Percentiles rank a stretch among this genome's conserved stretches.
phyloP scores from a whole-genome alignment of 2,113 vertebrate genomes.

The Corythoichthys intestinalis region DNA sequence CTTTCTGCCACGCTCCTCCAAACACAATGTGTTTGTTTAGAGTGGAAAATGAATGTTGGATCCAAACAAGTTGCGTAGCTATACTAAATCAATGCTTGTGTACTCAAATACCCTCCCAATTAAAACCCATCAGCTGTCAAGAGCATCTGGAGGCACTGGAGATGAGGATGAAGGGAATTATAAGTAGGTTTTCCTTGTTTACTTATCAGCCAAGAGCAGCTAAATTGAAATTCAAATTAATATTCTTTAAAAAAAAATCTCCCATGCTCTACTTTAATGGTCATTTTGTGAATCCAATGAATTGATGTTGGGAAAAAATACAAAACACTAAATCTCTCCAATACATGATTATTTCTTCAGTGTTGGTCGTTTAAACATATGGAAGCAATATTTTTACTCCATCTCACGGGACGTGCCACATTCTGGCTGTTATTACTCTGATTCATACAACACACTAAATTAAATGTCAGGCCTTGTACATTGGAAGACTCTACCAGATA shows the following conservation, averaged over 20 bases:
- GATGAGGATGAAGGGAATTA: conserved; percentile 34
- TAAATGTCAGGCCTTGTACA: conserved; percentile 26
- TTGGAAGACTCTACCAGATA: conserved; percentile 16
- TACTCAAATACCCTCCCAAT: not conserved
- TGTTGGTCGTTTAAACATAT: conserved; percentile 5
- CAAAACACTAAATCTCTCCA: not conserved
- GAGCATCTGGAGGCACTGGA: conserved; percentile 54
- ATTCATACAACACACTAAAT: conserved; percentile 22
- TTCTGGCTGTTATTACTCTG: conserved; percentile 30
- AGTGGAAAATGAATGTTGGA: not conserved
- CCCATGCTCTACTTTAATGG: not conserved
- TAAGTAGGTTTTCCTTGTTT: not conserved
- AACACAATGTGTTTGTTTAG: not conserved
- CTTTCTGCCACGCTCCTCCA: not conserved
- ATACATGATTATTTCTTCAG: not conserved
- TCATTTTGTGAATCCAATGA: not conserved
- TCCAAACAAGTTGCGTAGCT: not conserved
- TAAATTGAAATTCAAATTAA: no score
- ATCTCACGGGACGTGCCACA: conserved; percentile 19
- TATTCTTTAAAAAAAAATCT: not conserved
- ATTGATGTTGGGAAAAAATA: not conserved
- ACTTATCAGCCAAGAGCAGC: not conserved
- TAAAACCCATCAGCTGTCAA: conserved; percentile 38
- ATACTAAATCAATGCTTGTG: not conserved
- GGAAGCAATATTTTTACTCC: conserved; percentile 12